Evolutionary conservation across 2,888 invertebrate genomes (phyloP).

Genomic region (Aporophyla lueneburgensis): DNA sequence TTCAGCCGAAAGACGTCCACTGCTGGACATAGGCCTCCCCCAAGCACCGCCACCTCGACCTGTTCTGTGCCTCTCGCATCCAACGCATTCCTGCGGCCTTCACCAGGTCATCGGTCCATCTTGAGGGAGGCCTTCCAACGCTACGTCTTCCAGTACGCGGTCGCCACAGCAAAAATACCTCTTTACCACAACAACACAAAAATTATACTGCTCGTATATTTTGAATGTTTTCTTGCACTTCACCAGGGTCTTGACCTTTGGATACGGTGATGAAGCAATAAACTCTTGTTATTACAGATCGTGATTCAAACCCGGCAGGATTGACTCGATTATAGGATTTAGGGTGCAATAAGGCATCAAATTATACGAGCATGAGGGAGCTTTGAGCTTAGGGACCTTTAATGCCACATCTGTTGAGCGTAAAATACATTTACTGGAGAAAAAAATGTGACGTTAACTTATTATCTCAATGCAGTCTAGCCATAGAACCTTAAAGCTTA

Average conservation of each 20-base stretch:
- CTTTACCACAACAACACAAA: no score
- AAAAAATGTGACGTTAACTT: slow-evolving; percentile 25
- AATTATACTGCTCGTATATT: slow-evolving; percentile 27
- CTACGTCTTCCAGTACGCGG: no score
- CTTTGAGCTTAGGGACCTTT: slow-evolving; percentile 21
- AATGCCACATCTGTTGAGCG: slow-evolving; percentile 37
- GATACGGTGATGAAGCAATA: slow-evolving; percentile 29
- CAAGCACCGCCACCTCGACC: no score
- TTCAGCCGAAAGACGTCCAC: no score
- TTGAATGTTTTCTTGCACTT: slow-evolving; percentile 37
- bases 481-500: slow-evolving; percentile 15
- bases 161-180: no score
- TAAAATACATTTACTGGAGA: slow-evolving; percentile 14
- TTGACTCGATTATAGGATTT: slow-evolving; percentile 48
- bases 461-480: slow-evolving; percentile 16
- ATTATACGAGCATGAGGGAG: slow-evolving; percentile 36
- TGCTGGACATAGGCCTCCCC: no score
- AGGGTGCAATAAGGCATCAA: slow-evolving; percentile 45
- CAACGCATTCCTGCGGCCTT: no score
- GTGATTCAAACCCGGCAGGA: slow-evolving; percentile 34
- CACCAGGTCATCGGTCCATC: no score
- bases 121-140: no score
- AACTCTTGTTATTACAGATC: slow-evolving; percentile 35
- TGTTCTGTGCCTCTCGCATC: no score
- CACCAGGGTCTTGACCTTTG: slow-evolving; percentile 31